Conservation (phyloP, 2,113 vertebrate species). For the Origma solitaria region DNA sequence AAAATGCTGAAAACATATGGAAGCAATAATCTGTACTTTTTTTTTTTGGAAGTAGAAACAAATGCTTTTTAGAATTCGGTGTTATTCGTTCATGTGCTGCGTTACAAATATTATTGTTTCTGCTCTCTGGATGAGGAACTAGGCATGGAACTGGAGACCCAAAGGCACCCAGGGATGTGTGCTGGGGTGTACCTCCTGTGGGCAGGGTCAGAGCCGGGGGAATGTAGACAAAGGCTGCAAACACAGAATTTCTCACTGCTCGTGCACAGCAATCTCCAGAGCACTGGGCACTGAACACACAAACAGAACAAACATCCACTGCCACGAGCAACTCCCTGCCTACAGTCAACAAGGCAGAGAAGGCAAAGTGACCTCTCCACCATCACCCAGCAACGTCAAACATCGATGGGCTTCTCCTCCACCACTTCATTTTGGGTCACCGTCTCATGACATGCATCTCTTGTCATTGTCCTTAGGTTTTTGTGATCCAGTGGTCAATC, state of each 20-base stretch:
- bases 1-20: slow-evolving; percentile 61
- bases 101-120: slow-evolving; percentile 18
- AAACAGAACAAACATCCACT: background rate
- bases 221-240: background rate
- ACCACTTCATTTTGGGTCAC: background rate
- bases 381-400: background rate
- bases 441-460: rapidly evolving
- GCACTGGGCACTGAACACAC: background rate
- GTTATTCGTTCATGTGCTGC: background rate
- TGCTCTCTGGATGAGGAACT: background rate
- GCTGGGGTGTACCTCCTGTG: background rate
- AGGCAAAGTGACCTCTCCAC: background rate
- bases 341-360: background rate
- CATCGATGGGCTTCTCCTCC: background rate
- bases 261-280: background rate
- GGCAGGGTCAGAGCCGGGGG: background rate
- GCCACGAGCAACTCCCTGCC: background rate
- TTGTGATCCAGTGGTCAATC: background rate
- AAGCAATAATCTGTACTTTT: slow-evolving; percentile 48
- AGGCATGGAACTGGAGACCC: background rate
- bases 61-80: background rate
- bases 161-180: background rate
- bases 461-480: background rate
- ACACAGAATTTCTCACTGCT: background rate
- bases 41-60: slow-evolving; percentile 19